Conservation (phyloP, 2,797 vertebrate species). For the Malurus leucopterus region DNA sequence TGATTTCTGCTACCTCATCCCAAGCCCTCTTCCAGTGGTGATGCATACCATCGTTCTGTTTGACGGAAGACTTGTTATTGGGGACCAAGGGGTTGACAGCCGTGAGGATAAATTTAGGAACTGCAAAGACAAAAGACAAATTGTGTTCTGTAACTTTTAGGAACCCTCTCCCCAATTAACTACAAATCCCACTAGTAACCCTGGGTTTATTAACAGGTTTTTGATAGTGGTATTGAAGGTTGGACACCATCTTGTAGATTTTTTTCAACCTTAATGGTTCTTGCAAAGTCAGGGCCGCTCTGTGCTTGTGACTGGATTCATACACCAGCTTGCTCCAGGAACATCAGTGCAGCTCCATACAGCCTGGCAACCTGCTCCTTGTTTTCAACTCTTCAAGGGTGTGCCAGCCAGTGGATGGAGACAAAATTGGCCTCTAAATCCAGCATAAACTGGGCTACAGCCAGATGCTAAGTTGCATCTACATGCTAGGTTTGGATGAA, state of each 20-base stretch:
- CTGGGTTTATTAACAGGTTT: not conserved
- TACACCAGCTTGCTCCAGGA: not conserved
- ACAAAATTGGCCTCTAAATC: not conserved
- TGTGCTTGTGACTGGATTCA: not conserved
- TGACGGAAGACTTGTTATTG: slow-evolving; percentile 48
- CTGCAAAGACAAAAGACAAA: slow-evolving; percentile 62
- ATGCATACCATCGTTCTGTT: slow-evolving; percentile 51
- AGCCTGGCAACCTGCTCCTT: not conserved
- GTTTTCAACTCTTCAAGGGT: not conserved
- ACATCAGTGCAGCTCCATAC: not conserved
- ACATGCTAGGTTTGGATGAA: not conserved
- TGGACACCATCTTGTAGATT: rapidly evolving
- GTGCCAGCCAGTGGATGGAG: not conserved
- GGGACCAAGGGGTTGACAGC: slow-evolving; percentile 78
- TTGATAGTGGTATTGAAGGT: not conserved
- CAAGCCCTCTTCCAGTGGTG: not conserved
- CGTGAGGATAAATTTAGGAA: slow-evolving; percentile 80
- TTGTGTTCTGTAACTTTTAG: not conserved
- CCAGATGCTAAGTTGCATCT: not conserved
- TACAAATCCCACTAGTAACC: not conserved
- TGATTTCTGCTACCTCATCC: not conserved
- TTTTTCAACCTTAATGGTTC: not conserved
- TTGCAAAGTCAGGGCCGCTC: not conserved
- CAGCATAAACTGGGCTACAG: not conserved
- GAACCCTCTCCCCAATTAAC: not conserved